Evolutionary conservation across 2,113 vertebrate species (phyloP).

Genomic region (Lamprologus ornatipinnis): DNA sequence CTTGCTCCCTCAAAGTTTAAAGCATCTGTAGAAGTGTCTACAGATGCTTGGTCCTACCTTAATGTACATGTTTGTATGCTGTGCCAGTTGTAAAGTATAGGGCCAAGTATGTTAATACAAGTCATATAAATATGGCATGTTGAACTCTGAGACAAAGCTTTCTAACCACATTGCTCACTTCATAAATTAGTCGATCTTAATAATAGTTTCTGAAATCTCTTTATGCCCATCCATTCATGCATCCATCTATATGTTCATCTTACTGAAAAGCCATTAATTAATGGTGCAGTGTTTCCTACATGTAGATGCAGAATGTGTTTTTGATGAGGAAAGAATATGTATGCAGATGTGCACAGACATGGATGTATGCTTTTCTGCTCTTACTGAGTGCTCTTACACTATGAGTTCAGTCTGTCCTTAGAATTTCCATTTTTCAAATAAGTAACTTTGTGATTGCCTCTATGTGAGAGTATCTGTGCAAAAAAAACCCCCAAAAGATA

Average conservation of each 20-base stretch:
- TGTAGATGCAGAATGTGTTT: not conserved
- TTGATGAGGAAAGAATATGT: not conserved
- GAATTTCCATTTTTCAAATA: not conserved
- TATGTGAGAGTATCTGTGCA: not conserved
- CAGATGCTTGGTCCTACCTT: not conserved
- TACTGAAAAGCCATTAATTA: not conserved
- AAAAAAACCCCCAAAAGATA: fast-evolving
- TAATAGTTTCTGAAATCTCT: not conserved
- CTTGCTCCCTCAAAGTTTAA: not conserved
- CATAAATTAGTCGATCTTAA: not conserved
- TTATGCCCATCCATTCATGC: not conserved
- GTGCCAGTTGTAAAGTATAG: not conserved
- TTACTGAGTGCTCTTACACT: not conserved
- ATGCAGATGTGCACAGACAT: not conserved
- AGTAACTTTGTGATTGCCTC: not conserved
- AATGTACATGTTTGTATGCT: not conserved
- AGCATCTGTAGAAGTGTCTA: not conserved
- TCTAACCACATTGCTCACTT: not conserved
- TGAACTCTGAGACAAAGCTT: not conserved
- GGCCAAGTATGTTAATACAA: not conserved
- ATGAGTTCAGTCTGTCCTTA: not conserved
- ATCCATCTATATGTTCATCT: not conserved
- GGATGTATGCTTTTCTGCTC: not conserved
- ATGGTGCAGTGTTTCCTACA: not conserved
- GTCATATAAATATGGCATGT: not conserved